A percentile compares a stretch with the other conserved stretches of the same genome.
These are phyloP conservation scores for Corythaixoides concolor DNA, from an alignment of 2,113 vertebrate genomes.

Conservation along the genomic window DNA sequence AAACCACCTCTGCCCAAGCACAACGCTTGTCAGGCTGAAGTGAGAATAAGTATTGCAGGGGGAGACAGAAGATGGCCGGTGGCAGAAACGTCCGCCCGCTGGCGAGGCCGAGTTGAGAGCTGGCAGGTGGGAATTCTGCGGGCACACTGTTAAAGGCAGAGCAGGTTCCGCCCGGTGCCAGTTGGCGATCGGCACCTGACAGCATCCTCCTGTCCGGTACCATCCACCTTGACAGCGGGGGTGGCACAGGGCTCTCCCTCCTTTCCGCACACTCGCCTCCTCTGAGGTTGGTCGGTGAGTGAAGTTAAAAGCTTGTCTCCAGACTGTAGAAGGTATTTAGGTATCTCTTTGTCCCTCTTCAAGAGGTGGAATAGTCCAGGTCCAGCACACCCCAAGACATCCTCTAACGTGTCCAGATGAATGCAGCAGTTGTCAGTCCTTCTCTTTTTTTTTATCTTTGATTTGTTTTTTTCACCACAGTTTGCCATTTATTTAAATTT, in stretches of 20 bases:
- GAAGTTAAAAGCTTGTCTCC: accelerated
- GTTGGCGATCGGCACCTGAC: accelerated
- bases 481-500: background rate
- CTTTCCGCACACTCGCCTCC: accelerated
- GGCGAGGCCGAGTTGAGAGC: background rate
- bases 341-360: background rate
- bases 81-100: background rate
- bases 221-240: accelerated
- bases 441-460: no score
- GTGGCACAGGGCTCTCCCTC: accelerated
- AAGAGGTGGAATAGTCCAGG: background rate
- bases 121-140: background rate
- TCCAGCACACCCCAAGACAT: accelerated
- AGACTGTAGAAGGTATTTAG: accelerated
- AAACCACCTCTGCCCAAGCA: background rate
- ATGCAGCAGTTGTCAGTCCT: accelerated
- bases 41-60: slow-evolving; percentile 6
- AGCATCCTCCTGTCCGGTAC: background rate
- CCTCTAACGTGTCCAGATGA: no score
- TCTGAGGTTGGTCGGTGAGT: accelerated
- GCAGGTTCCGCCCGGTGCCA: background rate
- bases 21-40: background rate
- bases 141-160: background rate
- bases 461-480: no score
- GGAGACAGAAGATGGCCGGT: background rate